Evolutionary conservation across 1,140 invertebrate genomes (phyloP).

Genomic region (Monomorium pharaonis): DNA sequence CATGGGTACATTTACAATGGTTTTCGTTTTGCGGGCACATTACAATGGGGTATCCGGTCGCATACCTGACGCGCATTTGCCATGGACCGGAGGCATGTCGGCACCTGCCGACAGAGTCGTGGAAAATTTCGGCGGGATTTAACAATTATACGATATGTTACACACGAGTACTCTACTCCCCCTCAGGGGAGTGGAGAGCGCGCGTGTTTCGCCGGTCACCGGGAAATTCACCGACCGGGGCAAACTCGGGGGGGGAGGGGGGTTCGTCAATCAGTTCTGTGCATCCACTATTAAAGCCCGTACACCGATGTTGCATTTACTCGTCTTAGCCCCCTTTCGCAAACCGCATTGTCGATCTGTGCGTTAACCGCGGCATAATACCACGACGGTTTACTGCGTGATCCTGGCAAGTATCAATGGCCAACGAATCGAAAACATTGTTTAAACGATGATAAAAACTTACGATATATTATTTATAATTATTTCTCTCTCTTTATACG

Average conservation of each 20-base stretch:
- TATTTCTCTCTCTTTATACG: not conserved
- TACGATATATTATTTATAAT: not conserved
- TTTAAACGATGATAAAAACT: not conserved
- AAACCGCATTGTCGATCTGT: conserved; percentile 46
- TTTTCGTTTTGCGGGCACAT: conserved; percentile 28
- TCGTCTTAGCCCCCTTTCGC: conserved; percentile 28
- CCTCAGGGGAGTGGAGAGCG: not conserved
- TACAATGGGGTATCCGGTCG: not conserved
- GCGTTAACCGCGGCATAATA: conserved; percentile 26
- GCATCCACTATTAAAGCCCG: conserved; percentile 53
- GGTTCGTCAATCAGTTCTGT: conserved; percentile 71
- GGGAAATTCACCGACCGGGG: conserved; percentile 62
- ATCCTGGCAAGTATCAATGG: not conserved
- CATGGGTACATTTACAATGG: conserved; percentile 1
- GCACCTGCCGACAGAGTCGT: not conserved
- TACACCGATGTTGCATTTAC: conserved; percentile 56
- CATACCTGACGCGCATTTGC: not conserved
- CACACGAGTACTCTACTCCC: conserved; percentile 47
- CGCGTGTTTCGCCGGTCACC: conserved; percentile 29
- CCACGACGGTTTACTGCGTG: not conserved
- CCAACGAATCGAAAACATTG: not conserved
- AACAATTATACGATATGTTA: conserved; percentile 69
- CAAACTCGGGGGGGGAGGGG: no score
- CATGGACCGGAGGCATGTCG: not conserved
- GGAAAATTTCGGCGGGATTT: conserved; percentile 65